Evolutionary conservation across 2,888 invertebrate genomes (phyloP).

Genomic region (Drosophila cognata): DNA sequence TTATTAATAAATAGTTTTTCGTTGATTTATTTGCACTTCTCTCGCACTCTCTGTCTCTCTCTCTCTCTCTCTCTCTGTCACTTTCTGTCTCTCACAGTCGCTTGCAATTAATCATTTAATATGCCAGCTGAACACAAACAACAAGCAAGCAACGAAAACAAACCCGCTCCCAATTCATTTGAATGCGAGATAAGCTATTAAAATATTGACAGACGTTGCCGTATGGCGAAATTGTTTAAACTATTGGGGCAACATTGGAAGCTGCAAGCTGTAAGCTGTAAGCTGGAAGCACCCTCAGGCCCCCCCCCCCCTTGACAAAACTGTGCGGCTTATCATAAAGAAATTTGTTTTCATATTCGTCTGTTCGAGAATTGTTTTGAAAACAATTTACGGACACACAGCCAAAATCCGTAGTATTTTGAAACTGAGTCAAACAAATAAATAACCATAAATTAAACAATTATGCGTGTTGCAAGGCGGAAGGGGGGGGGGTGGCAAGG

Average conservation of each 20-base stretch:
- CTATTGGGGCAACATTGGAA: slow-evolving; percentile 38
- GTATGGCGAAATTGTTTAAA: slow-evolving; percentile 76
- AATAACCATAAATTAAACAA: slow-evolving; percentile 80
- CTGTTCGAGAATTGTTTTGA: slow-evolving; percentile 53
- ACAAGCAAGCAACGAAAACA: slow-evolving; percentile 40
- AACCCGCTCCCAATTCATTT: slow-evolving; percentile 40
- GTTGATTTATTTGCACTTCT: slow-evolving; percentile 67
- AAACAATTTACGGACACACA: slow-evolving; percentile 64
- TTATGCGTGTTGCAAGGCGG: slow-evolving; percentile 53
- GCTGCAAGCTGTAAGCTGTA: slow-evolving; percentile 9
- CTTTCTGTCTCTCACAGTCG: background rate
- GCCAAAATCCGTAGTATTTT: slow-evolving; percentile 44
- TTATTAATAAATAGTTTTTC: slow-evolving; percentile 74
- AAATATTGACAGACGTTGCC: slow-evolving; percentile 71
- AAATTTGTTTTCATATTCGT: slow-evolving; percentile 36
- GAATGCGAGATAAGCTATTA: slow-evolving; percentile 70
- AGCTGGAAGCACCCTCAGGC: slow-evolving; percentile 4
- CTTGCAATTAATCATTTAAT: slow-evolving; percentile 52
- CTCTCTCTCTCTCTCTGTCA: background rate
- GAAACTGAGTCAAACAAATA: slow-evolving; percentile 68
- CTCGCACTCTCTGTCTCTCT: rapidly evolving
- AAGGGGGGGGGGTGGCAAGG: background rate
- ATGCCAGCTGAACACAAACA: slow-evolving; percentile 23
- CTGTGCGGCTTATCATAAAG: slow-evolving; percentile 57
- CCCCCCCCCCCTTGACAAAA: background rate